Base-by-base conservation (phyloP, 2,113 vertebrate species). In the Bufo gargarizans region DNA sequence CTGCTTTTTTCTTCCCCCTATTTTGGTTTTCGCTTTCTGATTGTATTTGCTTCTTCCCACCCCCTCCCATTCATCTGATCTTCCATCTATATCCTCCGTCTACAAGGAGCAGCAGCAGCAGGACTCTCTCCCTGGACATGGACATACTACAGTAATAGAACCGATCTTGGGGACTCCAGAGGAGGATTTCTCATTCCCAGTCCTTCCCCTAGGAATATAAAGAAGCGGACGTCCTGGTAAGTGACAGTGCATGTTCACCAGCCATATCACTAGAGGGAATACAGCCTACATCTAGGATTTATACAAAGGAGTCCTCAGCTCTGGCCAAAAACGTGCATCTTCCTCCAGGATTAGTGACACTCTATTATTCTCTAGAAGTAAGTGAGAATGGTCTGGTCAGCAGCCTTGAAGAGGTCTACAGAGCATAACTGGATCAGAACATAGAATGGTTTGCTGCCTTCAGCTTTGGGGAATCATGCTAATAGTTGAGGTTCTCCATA, bases 101-200 rank as follows among this genome's bases (percentile, higher is more conserved):
- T 86, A 87, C 88, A 84, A 89, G 90, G 74, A 89, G 16, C 84
- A 90, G 88, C 91, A 90, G 90, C 90, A 87, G 91, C 93, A 91
- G 33, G 33, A 33, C 33, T 91, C 93, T 91, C 92, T 74, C 90
- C 91, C 86, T 91, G 86, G 93, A 91, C 94, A 94, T 94, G 95
- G 96, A 92, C 84, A 95, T 94, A 93, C 93, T 87, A 86, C 91
- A 89, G 91, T 90, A 91, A 92, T 16, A 45, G 22, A 3, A 79
- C 77, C 13, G n/a, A 43, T 56, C 87, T 90, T 82, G 82, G 90
- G 91, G 81, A 33, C 69, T 76, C 50, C 22, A 22, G 72, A 87
- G 61, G 71, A 33, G 78, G 85, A 72, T 74, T 17, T 33, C 20
- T 79, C 89, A 50, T 10, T 90, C 89, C 90, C 65, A 59, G 76